Evolutionary conservation across 2,797 vertebrate genomes (phyloP).

Genomic region (Channallabes apus): DNA sequence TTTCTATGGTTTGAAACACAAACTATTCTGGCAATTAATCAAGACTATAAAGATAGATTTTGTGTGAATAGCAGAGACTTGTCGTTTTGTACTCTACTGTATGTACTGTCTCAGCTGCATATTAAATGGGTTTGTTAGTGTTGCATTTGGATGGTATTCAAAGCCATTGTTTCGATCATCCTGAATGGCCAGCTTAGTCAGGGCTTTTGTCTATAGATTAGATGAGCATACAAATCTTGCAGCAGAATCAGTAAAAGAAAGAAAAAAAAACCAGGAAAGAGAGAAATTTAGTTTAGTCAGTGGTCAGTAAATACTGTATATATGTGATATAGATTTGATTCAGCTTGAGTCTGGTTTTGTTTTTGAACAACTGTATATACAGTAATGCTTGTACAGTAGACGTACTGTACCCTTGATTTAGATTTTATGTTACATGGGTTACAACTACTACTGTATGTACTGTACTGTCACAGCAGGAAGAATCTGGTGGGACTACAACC

Average conservation of each 20-base stretch:
- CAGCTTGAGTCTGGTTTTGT: not conserved
- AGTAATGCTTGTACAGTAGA: conserved; percentile 1
- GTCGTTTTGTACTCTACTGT: not conserved
- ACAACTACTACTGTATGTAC: too few relatives aligned
- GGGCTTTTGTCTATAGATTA: not conserved
- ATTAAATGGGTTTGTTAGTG: not conserved
- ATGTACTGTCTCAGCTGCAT: not conserved
- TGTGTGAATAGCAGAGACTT: not conserved
- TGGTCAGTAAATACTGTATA: too few relatives aligned
- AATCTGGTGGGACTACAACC: not conserved
- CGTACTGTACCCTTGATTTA: too few relatives aligned
- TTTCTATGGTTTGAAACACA: not conserved
- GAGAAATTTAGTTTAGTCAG: not conserved
- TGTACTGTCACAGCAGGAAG: too few relatives aligned
- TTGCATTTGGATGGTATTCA: not conserved
- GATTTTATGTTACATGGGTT: not conserved
- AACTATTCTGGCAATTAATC: not conserved
- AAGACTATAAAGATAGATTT: not conserved
- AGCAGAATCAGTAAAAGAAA: not conserved
- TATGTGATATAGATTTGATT: not conserved
- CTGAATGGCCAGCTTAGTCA: not conserved
- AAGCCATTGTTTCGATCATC: not conserved
- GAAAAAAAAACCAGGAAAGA: not conserved
- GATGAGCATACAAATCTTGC: not conserved
- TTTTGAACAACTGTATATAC: not conserved